Base-by-base conservation (phyloP, 1,140 invertebrate species). In the Stegodyphus dumicola region DNA sequence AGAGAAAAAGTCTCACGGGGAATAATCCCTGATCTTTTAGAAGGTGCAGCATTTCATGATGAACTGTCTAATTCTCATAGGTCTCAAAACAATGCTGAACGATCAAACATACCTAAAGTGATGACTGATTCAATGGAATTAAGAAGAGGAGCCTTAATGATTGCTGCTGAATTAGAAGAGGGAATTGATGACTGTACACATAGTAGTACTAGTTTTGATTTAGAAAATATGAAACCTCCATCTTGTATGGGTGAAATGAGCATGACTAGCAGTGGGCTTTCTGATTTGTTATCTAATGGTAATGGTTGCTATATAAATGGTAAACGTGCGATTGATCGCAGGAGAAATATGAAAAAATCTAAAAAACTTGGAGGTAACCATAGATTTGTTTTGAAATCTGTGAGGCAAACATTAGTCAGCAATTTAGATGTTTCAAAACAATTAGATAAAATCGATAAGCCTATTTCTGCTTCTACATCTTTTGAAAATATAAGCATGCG, bases 211-310 rank as follows among this genome's bases (percentile, higher is more conserved):
- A 90, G 70, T 88, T 91, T 48, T 89, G 94, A 95, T 89, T 89
- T 96, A 56, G 95, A 96, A 73, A 92, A 93, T 71, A 92, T 95
- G 4, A 94, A 94, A 88, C 95, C 95, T 1, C 95, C 95, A 0
- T 96, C 95, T 1, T 93, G 94, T 66, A 91, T 91, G 89, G 90
- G 88, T 18, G 86, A 92, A 91, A 15, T 89, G 81, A 89, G 88
- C 71, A 88, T 88, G 87, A 89, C 88, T 56, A 90, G 88, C 87
- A 90, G 76, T 87, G 88, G 53, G 88, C 66, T 88, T 10, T 89
- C 88, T n/a, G 88, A 91, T 71, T 70, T 88, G 7, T 83, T 85
- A 53, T 80, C 83, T 15, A 86, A 77, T 73, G 84, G 84, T 13
- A 86, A 86, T 73, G 84, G 84, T 3, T 86, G 84, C 66, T 86